These are phyloP conservation scores for Hippasteria phrygiana DNA, from an alignment of 53 echinoderm and acorn worm species.

Conservation along the genomic window DNA sequence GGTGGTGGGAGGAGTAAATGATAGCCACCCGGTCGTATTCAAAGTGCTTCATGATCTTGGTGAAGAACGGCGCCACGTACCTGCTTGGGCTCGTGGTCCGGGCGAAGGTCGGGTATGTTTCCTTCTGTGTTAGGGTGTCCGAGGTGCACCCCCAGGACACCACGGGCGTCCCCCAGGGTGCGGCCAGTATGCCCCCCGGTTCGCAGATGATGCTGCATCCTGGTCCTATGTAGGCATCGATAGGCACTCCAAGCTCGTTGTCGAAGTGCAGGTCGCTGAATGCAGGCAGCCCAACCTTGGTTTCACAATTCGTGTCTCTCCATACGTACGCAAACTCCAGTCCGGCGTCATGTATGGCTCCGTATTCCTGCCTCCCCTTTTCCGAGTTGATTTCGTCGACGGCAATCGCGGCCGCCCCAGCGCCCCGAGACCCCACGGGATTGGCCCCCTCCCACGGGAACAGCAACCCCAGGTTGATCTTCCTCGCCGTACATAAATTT, in stretches of 20 bases:
- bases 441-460: conserved; percentile 62
- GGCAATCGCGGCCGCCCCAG: conserved; percentile 59
- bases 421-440: conserved; percentile 60
- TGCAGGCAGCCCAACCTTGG: conserved; percentile 59
- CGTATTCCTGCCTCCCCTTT: not conserved
- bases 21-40: conserved; percentile 74
- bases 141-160: conserved; percentile 83
- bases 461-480: conserved; percentile 47
- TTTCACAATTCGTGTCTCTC: conserved; percentile 78
- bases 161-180: conserved; percentile 77
- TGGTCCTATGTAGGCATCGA: conserved; percentile 79
- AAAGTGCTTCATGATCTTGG: conserved; percentile 60
- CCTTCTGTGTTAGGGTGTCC: conserved; percentile 68
- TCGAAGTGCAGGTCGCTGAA: conserved; percentile 71
- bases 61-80: conserved; percentile 64
- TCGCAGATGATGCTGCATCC: conserved; percentile 84
- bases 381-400: conserved; percentile 47
- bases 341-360: conserved; percentile 49
- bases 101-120: conserved; percentile 76
- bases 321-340: conserved; percentile 64
- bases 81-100: conserved; percentile 65
- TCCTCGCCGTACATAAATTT: conserved; percentile 12
- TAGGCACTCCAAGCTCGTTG: conserved; percentile 22
- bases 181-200: conserved; percentile 78
- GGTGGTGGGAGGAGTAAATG: conserved; percentile 71